Evolutionary conservation across 2,888 invertebrate genomes (phyloP).

Genomic region (Crepidodera aurea): DNA sequence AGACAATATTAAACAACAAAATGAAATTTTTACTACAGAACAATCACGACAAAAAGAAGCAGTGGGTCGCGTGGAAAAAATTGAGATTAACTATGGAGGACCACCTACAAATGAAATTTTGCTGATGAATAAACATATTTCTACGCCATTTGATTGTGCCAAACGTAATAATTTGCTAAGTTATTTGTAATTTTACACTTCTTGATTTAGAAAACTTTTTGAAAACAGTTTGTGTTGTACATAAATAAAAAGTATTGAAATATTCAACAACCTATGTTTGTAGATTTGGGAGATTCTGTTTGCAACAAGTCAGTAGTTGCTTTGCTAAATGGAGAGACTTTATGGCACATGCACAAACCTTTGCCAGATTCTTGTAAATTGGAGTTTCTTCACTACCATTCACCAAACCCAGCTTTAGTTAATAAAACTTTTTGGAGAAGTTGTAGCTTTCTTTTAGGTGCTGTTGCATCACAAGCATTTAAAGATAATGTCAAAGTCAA

Average conservation of each 20-base stretch:
- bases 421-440: constrained; percentile 92
- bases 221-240: too few relatives aligned
- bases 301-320: constrained; percentile 79
- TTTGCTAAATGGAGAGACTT: constrained; percentile 74
- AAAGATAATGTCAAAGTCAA: constrained; percentile 78
- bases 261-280: too few relatives aligned
- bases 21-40: constrained; percentile 80
- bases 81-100: constrained; percentile 83
- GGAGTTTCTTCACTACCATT: constrained; percentile 70
- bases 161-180: constrained; percentile 79
- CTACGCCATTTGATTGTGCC: constrained; percentile 93
- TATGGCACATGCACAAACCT: constrained; percentile 96
- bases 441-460: constrained; percentile 89
- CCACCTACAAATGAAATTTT: constrained; percentile 76
- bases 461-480: constrained; percentile 78
- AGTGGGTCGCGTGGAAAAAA: constrained; percentile 90
- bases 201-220: too few relatives aligned
- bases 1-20: constrained; percentile 61
- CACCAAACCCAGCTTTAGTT: constrained; percentile 67
- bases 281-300: constrained; percentile 80
- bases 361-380: constrained; percentile 72
- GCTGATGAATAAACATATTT: constrained; percentile 89
- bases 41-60: constrained; percentile 74
- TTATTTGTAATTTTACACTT: too few relatives aligned
- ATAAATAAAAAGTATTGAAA: too few relatives aligned